Conservation (phyloP, 2,113 vertebrate species). For the Psilopogon haemacephalus region DNA sequence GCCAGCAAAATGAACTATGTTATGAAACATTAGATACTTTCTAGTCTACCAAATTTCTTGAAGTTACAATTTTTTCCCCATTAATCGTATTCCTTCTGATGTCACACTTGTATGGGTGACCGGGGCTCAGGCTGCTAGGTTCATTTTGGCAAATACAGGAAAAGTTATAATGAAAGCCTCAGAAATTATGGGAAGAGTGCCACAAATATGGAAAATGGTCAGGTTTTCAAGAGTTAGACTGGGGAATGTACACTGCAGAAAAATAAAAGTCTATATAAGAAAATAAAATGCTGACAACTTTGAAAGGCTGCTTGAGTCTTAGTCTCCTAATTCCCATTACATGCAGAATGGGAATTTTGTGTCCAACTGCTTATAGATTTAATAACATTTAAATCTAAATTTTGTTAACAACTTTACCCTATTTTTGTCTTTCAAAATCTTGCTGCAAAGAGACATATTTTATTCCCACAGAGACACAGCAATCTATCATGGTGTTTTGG, state of each 20-base stretch:
- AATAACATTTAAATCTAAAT: background rate
- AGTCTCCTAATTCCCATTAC: background rate
- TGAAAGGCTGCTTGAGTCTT: background rate
- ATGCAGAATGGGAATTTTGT: background rate
- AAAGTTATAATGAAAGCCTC: background rate
- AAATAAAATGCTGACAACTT: background rate
- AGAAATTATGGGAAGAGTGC: background rate
- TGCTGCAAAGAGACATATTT: background rate
- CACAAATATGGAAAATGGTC: background rate
- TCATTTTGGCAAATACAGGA: conserved; percentile 1
- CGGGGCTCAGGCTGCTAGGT: background rate
- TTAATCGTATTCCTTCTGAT: conserved; percentile 23
- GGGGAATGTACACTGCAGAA: background rate
- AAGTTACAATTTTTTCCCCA: background rate
- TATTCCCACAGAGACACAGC: background rate
- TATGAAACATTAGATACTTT: conserved; percentile 34
- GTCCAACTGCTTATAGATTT: background rate
- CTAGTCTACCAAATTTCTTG: background rate
- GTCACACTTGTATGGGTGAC: background rate
- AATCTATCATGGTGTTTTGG: too few species aligned
- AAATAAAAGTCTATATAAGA: background rate
- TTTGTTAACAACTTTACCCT: background rate
- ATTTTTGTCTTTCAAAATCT: background rate
- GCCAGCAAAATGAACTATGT: conserved; percentile 31
- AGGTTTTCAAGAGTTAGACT: background rate